Evolutionary conservation across 1,140 invertebrate species (phyloP).

Genomic region (Artemia franciscana): DNA sequence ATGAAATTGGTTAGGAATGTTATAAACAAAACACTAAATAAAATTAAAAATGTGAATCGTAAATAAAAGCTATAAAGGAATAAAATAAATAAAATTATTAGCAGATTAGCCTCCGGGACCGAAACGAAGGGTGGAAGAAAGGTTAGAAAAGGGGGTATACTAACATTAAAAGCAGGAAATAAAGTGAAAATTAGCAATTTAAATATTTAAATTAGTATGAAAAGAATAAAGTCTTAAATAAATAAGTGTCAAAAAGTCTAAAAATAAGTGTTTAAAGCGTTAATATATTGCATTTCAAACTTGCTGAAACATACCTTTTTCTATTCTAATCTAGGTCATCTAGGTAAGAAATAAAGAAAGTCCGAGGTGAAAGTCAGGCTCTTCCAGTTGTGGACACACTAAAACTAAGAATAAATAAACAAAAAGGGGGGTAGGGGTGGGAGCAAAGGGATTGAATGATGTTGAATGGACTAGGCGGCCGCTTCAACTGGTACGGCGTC

Average conservation of each 20-base stretch:
- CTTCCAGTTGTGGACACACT: neutral
- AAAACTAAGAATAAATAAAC: neutral
- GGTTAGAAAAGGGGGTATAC: neutral
- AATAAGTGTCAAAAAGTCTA: too few species aligned
- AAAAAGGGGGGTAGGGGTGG: slow-evolving; percentile 2
- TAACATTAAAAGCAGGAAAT: neutral
- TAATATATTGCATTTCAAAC: neutral
- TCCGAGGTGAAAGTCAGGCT: neutral
- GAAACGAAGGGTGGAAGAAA: neutral
- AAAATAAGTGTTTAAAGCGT: too few species aligned
- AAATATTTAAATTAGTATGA: too few species aligned
- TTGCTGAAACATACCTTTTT: neutral
- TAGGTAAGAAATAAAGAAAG: neutral
- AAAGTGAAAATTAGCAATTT: neutral
- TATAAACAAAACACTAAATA: too few species aligned
- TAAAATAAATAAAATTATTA: too few species aligned
- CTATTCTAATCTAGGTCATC: neutral
- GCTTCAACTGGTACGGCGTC: slow-evolving; percentile 6
- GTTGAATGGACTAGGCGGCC: slow-evolving; percentile 4
- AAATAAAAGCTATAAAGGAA: too few species aligned
- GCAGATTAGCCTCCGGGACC: neutral
- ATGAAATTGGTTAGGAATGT: too few species aligned
- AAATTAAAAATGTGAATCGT: too few species aligned
- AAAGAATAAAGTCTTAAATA: too few species aligned
- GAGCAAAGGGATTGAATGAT: slow-evolving; percentile 2